Percentiles rank a stretch among this genome's conserved stretches.
Conservation (phyloP, 2,888 invertebrate genomes). For the Heterodera filipjevi region DNA sequence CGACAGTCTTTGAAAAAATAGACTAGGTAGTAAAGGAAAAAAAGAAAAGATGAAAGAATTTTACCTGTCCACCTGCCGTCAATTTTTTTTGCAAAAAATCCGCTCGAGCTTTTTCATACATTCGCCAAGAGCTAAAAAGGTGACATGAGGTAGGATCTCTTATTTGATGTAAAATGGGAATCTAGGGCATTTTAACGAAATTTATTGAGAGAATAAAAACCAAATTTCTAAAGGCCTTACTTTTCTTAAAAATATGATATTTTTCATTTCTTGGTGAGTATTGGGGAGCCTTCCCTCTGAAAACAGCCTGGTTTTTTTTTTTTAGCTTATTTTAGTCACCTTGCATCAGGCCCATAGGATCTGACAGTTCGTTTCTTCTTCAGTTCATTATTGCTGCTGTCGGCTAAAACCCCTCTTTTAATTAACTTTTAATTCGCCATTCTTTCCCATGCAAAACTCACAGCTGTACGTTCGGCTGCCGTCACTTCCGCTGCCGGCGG, state of each 20-base stretch:
- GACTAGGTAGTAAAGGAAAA: too few species aligned
- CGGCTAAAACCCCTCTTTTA: slow-evolving; percentile 7
- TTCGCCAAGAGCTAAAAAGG: slow-evolving; percentile 24
- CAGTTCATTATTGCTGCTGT: slow-evolving; percentile 10
- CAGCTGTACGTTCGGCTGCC: slow-evolving; percentile 5
- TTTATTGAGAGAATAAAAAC: not conserved
- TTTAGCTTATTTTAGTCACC: too few species aligned
- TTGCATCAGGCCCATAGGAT: slow-evolving; percentile 21
- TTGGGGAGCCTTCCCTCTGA: too few species aligned
- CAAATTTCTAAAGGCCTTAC: too few species aligned
- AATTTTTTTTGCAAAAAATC: not conserved
- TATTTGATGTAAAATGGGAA: too few species aligned
- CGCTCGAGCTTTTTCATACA: slow-evolving; percentile 9
- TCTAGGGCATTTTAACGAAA: too few species aligned
- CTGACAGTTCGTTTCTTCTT: slow-evolving; percentile 5
- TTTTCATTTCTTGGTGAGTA: too few species aligned
- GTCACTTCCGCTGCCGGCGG: not conserved
- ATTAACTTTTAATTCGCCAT: not conserved
- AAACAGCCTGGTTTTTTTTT: too few species aligned
- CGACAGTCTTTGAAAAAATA: too few species aligned
- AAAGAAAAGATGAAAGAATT: not conserved
- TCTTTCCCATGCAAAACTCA: not conserved
- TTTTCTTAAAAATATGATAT: too few species aligned
- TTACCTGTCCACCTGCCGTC: not conserved
- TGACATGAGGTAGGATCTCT: too few species aligned